Conservation (phyloP, 2,888 invertebrate genomes). For the Merodon equestris region DNA sequence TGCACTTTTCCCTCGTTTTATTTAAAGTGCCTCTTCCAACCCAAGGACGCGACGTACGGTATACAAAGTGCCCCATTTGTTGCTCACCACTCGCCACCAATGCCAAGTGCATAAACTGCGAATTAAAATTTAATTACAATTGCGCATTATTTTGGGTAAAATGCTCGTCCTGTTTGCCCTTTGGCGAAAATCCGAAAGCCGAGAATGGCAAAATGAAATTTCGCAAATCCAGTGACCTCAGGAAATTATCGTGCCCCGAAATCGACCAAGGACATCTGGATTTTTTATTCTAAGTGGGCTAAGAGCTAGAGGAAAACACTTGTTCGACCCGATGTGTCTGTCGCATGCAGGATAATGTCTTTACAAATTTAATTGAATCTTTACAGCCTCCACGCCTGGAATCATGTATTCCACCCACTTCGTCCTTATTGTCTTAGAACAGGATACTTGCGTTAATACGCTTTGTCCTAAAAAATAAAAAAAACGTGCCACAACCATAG, state of each 20-base stretch:
- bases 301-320: slow-evolving; percentile 32
- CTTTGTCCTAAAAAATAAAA: slow-evolving; percentile 8
- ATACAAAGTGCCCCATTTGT: too few relatives aligned
- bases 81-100: slow-evolving; percentile 11
- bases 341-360: slow-evolving; percentile 34
- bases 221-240: slow-evolving; percentile 9
- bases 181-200: slow-evolving; percentile 3
- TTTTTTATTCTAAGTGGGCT: not conserved
- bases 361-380: slow-evolving; percentile 46
- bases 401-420: not conserved
- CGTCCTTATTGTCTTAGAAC: not conserved
- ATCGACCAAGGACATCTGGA: too few relatives aligned
- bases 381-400: too few relatives aligned
- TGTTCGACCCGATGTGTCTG: slow-evolving; percentile 31
- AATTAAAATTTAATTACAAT: slow-evolving; percentile 53
- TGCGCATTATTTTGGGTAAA: slow-evolving; percentile 17
- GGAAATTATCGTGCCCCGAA: not conserved
- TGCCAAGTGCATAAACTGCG: slow-evolving; percentile 42
- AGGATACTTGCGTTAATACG: slow-evolving; percentile 29
- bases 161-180: not conserved
- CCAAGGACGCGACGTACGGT: too few relatives aligned
- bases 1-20: too few relatives aligned
- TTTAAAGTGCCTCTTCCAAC: too few relatives aligned
- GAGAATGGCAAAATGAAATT: slow-evolving; percentile 23
- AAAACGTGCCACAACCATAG: slow-evolving; percentile 2